Percentiles rank a stretch among this genome's conserved stretches.
Evolutionary conservation across 2,888 invertebrate genomes (phyloP).

Genomic region (Lepidonotus clava): DNA sequence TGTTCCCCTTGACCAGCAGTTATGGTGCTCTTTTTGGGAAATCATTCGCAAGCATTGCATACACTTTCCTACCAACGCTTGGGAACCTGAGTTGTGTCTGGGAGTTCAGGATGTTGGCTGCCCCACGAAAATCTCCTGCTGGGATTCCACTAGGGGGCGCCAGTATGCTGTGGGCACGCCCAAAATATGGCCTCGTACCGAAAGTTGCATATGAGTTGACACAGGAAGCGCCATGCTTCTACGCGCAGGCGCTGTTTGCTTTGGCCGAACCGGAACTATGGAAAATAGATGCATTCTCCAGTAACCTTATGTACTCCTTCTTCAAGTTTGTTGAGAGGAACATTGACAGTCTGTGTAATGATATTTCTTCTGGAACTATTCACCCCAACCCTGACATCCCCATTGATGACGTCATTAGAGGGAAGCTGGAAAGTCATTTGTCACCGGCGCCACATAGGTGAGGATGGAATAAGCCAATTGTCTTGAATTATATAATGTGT

Average conservation of each 20-base stretch:
- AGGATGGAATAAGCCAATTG: too few relatives aligned
- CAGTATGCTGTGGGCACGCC: not conserved
- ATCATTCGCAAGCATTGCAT: not conserved
- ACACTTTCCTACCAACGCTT: not conserved
- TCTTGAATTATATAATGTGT: too few relatives aligned
- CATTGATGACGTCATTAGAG: too few relatives aligned
- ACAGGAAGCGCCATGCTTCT: not conserved
- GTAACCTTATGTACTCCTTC: not conserved
- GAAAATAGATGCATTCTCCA: not conserved
- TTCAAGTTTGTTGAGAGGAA: not conserved
- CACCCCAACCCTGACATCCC: not conserved
- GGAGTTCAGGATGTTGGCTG: not conserved
- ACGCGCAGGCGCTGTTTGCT: not conserved
- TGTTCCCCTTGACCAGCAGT: not conserved
- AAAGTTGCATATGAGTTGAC: not conserved
- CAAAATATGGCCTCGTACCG: not conserved
- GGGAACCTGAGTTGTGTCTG: not conserved
- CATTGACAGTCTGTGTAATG: not conserved
- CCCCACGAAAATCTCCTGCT: not conserved
- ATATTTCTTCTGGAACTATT: not conserved
- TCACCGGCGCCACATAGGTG: too few relatives aligned
- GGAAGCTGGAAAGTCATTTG: too few relatives aligned
- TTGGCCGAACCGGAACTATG: not conserved
- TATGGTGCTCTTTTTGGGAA: not conserved
- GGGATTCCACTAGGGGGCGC: not conserved